Percentiles rank a stretch among this genome's conserved stretches.
Evolutionary conservation across 2,113 vertebrate species (phyloP).

Genomic region (Laterallus jamaicensis): DNA sequence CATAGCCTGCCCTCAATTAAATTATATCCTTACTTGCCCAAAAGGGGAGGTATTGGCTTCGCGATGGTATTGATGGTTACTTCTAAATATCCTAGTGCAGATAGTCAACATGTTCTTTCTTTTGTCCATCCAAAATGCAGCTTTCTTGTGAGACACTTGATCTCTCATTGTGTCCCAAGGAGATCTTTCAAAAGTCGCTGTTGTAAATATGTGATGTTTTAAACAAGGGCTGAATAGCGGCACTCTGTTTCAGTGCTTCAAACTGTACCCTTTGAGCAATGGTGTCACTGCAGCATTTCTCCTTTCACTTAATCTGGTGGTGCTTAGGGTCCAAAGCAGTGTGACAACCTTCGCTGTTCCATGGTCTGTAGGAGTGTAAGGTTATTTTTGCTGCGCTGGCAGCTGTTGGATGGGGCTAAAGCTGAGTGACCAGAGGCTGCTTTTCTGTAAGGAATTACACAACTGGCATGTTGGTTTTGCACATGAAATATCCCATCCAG

Average conservation of each 20-base stretch:
- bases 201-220: neutral
- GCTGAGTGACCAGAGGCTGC: neutral
- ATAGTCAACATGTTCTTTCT: neutral
- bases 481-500: neutral
- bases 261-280: neutral
- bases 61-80: neutral
- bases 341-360: neutral
- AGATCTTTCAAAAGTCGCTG: neutral
- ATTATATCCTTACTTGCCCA: neutral
- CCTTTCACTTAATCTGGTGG: neutral
- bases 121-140: neutral
- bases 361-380: neutral
- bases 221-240: neutral
- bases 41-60: neutral
- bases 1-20: neutral
- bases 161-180: neutral
- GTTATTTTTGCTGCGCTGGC: constrained; percentile 42
- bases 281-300: constrained; percentile 7
- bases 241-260: neutral
- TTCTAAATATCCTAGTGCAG: neutral
- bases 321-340: neutral
- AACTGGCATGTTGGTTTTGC: neutral
- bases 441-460: constrained; percentile 8
- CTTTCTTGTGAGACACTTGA: neutral
- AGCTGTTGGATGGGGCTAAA: constrained; percentile 28